Evolutionary conservation across 35 echinoderm and acorn worm species (phyloP).

Genomic region (Ophioderma brevispina): DNA sequence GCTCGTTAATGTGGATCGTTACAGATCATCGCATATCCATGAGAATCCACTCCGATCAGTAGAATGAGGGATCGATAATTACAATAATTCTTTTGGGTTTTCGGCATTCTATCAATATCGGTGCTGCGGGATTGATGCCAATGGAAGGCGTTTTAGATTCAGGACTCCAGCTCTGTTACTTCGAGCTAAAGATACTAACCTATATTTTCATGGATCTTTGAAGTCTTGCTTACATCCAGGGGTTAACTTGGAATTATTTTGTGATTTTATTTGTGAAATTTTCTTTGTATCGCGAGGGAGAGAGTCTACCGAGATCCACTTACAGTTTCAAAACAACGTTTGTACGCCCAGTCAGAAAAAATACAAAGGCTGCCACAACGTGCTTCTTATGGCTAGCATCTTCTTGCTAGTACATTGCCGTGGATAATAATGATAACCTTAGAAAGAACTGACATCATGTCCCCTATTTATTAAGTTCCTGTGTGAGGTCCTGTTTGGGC

Average conservation of each 20-base stretch:
- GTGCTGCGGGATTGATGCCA: neutral
- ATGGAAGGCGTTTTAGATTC: neutral
- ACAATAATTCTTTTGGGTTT: neutral
- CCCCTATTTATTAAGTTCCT: no score
- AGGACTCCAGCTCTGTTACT: neutral
- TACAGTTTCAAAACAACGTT: no score
- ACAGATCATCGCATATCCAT: conserved; percentile 1
- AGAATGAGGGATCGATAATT: neutral
- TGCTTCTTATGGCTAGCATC: neutral
- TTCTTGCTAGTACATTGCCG: neutral
- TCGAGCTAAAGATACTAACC: neutral
- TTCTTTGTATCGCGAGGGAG: no score
- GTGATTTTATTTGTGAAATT: no score
- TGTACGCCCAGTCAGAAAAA: no score
- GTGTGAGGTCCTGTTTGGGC: no score
- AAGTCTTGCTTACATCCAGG: neutral
- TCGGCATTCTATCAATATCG: neutral
- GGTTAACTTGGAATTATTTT: neutral
- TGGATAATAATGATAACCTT: no score
- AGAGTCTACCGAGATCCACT: no score
- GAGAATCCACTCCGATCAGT: neutral
- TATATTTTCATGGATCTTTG: neutral
- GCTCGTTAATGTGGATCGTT: conserved; percentile 15
- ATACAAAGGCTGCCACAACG: neutral
- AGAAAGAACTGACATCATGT: no score